Conservation (phyloP, 2,797 vertebrate species). For the Sarcoramphus papa region DNA sequence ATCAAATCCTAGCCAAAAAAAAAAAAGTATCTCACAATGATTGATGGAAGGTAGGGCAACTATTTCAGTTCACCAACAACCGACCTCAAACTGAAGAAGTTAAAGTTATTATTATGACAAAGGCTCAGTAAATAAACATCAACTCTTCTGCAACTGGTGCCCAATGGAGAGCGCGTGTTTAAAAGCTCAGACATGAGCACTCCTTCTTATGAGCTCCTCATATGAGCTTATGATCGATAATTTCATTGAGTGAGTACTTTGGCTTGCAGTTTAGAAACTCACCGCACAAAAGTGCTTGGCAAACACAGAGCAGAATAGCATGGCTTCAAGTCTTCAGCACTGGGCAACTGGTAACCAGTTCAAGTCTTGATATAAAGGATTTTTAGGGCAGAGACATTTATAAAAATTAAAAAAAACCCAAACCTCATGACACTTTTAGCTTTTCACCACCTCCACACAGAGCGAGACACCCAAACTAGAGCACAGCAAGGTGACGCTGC, state of each 20-base stretch:
- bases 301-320: neutral
- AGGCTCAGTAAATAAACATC: neutral
- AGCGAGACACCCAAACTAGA: neutral
- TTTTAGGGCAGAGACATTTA: neutral
- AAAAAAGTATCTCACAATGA: rapidly evolving
- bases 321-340: neutral
- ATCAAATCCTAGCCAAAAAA: neutral
- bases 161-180: rapidly evolving
- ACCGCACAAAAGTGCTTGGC: neutral
- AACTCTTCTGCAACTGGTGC: neutral
- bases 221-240: neutral
- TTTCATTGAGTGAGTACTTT: no score
- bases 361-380: neutral
- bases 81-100: neutral
- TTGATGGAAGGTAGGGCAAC: neutral
- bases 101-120: neutral
- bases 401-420: neutral
- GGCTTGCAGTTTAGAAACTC: neutral
- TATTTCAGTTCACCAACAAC: neutral
- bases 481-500: neutral
- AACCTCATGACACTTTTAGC: no score
- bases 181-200: neutral
- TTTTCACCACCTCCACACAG: neutral
- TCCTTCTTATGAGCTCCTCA: neutral
- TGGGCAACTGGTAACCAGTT: neutral